Evolutionary conservation across 1,140 invertebrate genomes (phyloP).

Genomic region (Caenorhabditis brenneri): DNA sequence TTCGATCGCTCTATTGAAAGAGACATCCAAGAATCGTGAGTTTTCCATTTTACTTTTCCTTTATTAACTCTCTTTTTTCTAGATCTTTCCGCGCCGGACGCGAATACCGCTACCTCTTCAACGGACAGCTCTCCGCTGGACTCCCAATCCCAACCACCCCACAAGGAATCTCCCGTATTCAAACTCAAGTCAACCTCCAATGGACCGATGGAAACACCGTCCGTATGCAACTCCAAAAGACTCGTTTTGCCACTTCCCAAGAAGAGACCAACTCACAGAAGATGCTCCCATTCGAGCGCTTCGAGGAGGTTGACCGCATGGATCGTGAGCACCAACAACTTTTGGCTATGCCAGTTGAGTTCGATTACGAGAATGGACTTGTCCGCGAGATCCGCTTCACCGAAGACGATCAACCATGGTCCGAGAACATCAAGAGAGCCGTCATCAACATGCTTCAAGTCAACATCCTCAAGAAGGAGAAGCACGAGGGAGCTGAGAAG

Average conservation of each 20-base stretch:
- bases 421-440: constrained; percentile 71
- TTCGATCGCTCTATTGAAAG: constrained; percentile 5
- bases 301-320: constrained; percentile 40
- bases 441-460: constrained; percentile 70
- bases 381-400: constrained; percentile 57
- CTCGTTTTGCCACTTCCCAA: constrained; percentile 44
- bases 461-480: constrained; percentile 61
- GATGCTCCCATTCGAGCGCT: constrained; percentile 46
- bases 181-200: constrained; percentile 44
- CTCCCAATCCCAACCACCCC: constrained; percentile 38
- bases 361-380: constrained; percentile 42
- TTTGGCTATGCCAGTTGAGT: constrained; percentile 34
- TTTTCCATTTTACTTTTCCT: not conserved
- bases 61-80: not conserved
- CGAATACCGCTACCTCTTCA: constrained; percentile 51
- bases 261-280: not conserved
- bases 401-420: constrained; percentile 69
- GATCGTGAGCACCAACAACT: constrained; percentile 25
- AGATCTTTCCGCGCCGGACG: constrained; percentile 37
- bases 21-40: constrained; percentile 34
- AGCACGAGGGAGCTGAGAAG: constrained; percentile 46
- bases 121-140: constrained; percentile 52
- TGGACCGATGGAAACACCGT: constrained; percentile 36
- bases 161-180: constrained; percentile 44
- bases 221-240: constrained; percentile 44